Conservation (phyloP, 1,140 invertebrate genomes). For the Episyrphus balteatus region DNA sequence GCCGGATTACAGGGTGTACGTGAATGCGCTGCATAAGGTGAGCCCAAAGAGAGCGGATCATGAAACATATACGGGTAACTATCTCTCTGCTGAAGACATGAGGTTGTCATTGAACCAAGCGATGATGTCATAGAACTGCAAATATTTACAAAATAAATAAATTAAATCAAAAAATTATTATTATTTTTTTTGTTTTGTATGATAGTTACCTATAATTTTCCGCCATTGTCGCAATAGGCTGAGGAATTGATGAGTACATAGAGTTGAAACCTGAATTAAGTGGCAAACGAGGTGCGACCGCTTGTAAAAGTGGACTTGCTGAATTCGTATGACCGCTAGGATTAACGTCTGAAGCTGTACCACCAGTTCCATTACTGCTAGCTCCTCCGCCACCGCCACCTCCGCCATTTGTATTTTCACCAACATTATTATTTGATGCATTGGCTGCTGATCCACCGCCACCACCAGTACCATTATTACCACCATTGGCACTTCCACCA, state of each 20-base stretch:
- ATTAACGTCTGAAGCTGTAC: conserved; percentile 2
- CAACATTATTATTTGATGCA: background rate
- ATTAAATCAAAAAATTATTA: no score
- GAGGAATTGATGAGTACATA: conserved; percentile 92
- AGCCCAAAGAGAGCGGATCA: conserved; percentile 69
- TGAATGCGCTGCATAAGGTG: conserved; percentile 53
- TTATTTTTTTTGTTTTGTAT: no score
- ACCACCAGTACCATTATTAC: conserved; percentile 10
- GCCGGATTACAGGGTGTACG: conserved; percentile 51
- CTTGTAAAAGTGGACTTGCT: conserved; percentile 45
- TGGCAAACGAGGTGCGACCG: conserved; percentile 57
- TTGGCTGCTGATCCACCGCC: conserved; percentile 10
- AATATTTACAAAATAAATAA: background rate
- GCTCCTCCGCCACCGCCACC: conserved; percentile 12
- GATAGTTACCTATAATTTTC: conserved; percentile 77
- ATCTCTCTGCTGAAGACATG: conserved; percentile 83
- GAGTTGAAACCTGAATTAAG: conserved; percentile 83
- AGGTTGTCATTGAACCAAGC: conserved; percentile 66
- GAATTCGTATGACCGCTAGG: conserved; percentile 29
- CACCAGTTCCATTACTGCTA: conserved; percentile 16
- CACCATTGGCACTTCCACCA: conserved; percentile 15
- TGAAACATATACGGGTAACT: conserved; percentile 92
- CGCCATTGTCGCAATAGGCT: conserved; percentile 85
- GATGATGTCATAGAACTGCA: conserved; percentile 68
- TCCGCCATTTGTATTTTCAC: background rate